Conservation (phyloP, 2,113 vertebrate species). For the Rousettus leschenaultii region DNA sequence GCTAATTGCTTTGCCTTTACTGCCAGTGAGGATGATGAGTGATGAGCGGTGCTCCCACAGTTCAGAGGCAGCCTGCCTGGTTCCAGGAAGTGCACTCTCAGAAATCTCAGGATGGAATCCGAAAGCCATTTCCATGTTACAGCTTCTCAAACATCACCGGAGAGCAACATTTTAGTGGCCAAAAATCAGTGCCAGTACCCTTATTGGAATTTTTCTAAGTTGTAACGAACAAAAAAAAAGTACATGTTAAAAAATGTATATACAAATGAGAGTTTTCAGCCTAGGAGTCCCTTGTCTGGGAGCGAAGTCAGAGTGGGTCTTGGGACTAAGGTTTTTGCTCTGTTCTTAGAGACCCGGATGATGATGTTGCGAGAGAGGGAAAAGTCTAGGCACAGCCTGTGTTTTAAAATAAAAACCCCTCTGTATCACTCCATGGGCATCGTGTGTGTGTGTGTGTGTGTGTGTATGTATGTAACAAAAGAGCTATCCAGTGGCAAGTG, state of each 20-base stretch:
- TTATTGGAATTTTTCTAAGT: neutral
- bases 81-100: neutral
- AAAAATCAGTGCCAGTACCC: neutral
- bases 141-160: neutral
- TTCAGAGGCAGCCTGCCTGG: neutral
- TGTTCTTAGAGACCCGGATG: neutral
- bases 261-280: neutral
- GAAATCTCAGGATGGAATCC: neutral
- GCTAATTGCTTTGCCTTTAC: neutral
- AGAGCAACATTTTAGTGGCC: neutral
- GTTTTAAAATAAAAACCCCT: neutral
- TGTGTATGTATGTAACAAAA: neutral
- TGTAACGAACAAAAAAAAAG: neutral
- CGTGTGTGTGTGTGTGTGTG: neutral
- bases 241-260: neutral
- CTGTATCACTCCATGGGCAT: neutral
- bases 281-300: neutral
- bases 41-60: neutral
- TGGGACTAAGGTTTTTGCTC: neutral
- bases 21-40: rapidly evolving
- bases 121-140: neutral
- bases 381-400: neutral
- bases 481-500: neutral
- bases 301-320: neutral
- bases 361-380: neutral